A percentile compares a stretch with the other conserved stretches of the same genome.
Conservation (phyloP, 2,113 vertebrate species). For the Epinephelus lanceolatus region DNA sequence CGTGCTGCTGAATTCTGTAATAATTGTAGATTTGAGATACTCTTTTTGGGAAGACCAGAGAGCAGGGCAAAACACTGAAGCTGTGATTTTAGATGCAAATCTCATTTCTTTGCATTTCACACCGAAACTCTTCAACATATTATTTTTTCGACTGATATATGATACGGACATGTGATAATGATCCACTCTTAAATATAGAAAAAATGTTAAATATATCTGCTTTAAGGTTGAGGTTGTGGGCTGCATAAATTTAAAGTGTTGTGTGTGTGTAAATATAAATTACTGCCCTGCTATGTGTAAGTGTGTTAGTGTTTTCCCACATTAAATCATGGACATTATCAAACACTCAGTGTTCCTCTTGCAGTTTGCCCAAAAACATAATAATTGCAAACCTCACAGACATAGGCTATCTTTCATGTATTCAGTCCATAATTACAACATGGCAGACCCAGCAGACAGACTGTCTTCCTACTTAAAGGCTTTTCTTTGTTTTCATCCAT, state of each 20-base stretch:
- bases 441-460: neutral
- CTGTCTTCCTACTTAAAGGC: neutral
- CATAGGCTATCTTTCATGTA: neutral
- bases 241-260: neutral
- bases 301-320: neutral
- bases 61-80: neutral
- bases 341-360: neutral
- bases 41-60: too few relatives aligned
- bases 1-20: too few relatives aligned
- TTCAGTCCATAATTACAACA: constrained; percentile 17
- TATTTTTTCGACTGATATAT: too few relatives aligned
- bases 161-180: neutral
- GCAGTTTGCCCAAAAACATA: neutral
- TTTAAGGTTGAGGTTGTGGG: neutral
- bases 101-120: neutral
- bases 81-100: neutral
- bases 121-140: neutral
- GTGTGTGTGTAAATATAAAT: neutral
- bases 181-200: neutral
- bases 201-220: neutral
- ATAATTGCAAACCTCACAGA: constrained; percentile 1
- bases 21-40: too few relatives aligned
- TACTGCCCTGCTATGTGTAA: neutral
- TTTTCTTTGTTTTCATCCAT: constrained; percentile 24
- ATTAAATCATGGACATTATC: neutral